Percentiles rank a stretch among this genome's conserved stretches.
Conservation (phyloP, 2,113 vertebrate species). For the Eupsittula cactorum region DNA sequence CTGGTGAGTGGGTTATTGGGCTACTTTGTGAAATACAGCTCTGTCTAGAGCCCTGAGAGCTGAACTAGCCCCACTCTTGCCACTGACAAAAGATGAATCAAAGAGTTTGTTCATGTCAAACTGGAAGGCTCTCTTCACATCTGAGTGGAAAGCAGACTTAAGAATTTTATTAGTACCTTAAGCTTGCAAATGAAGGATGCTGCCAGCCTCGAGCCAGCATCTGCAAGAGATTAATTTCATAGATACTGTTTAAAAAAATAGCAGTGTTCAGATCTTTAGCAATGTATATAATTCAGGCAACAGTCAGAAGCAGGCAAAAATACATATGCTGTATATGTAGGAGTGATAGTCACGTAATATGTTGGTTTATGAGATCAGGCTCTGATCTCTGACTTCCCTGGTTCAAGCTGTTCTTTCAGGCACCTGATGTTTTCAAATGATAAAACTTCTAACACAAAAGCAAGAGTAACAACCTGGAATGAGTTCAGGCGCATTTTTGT, state of each 20-base stretch:
- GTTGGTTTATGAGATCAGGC: not conserved
- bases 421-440: conserved; percentile 6
- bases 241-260: not conserved
- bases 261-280: conserved; percentile 15
- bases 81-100: not conserved
- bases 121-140: conserved; percentile 8
- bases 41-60: not conserved
- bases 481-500: not conserved
- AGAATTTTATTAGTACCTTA: conserved; percentile 44
- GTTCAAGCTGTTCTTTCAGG: not conserved
- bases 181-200: conserved; percentile 27
- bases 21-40: not conserved
- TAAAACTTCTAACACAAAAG: not conserved
- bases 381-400: conserved; percentile 6
- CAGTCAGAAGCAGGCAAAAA: conserved; percentile 12
- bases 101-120: not conserved
- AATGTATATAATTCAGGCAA: conserved; percentile 22
- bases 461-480: not conserved
- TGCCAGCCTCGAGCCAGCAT: conserved; percentile 36
- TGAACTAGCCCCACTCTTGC: not conserved
- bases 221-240: conserved; percentile 41
- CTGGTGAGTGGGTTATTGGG: not conserved
- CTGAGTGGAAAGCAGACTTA: conserved; percentile 27
- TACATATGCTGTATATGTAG: not conserved
- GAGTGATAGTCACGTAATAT: not conserved